These are phyloP conservation scores for Drosophila nikananu DNA, from an alignment of 1,140 invertebrate genomes.

Conservation along the genomic window DNA sequence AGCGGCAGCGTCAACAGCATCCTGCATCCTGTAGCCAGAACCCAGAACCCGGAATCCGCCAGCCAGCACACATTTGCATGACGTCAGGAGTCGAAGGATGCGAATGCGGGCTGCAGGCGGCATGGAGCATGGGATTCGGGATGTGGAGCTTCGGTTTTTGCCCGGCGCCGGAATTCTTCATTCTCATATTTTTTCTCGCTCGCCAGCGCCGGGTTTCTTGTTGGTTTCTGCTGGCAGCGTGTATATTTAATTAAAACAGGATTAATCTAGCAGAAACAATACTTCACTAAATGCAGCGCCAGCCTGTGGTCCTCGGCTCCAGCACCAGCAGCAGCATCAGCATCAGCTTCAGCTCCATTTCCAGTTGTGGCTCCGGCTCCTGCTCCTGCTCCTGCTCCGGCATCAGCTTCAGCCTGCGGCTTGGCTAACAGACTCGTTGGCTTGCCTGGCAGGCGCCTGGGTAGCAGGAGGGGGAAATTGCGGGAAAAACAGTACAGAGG, in stretches of 20 bases:
- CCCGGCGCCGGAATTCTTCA: constrained; percentile 46
- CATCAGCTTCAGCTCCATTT: constrained; percentile 5
- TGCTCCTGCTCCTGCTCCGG: constrained; percentile 14
- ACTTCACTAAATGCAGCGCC: constrained; percentile 81
- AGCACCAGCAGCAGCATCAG: constrained; percentile 10
- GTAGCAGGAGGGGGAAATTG: not conserved
- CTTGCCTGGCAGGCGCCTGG: constrained; percentile 44
- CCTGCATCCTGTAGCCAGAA: constrained; percentile 25
- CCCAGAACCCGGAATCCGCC: constrained; percentile 5
- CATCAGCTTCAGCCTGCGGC: constrained; percentile 60
- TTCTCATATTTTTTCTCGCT: constrained; percentile 21
- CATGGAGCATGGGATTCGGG: not conserved
- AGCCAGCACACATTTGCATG: constrained; percentile 61
- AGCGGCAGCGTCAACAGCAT: constrained; percentile 49
- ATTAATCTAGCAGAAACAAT: constrained; percentile 84
- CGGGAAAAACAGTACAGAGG: constrained; percentile 10
- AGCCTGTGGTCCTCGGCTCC: constrained; percentile 14
- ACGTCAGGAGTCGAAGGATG: constrained; percentile 68
- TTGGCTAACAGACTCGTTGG: constrained; percentile 77
- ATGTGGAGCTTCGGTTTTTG: constrained; percentile 35
- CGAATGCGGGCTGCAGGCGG: constrained; percentile 17
- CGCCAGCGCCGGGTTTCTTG: constrained; percentile 50
- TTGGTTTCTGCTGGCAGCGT: constrained; percentile 82
- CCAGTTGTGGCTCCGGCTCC: constrained; percentile 17
- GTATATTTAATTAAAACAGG: constrained; percentile 84